phyloP scores from a whole-genome alignment of 2,888 invertebrate genomes.

The Tiliacea citrago region DNA sequence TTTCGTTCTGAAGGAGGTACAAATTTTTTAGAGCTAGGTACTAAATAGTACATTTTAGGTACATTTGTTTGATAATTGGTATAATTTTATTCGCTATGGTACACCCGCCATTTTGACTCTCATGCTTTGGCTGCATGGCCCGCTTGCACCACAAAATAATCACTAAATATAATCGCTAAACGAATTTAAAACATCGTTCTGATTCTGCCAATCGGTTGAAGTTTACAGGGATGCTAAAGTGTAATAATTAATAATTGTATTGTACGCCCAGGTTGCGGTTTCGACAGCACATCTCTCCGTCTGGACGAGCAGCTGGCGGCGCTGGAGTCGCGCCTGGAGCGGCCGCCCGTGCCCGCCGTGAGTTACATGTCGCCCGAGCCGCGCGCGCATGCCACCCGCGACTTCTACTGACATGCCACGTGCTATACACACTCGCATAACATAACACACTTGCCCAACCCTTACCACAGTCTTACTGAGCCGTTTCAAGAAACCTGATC shows the following conservation, averaged over 20 bases:
- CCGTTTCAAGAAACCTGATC: not conserved
- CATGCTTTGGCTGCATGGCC: not conserved
- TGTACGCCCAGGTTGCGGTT: conserved; percentile 87
- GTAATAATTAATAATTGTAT: not conserved
- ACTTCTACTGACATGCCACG: conserved; percentile 78
- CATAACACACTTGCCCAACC: not conserved
- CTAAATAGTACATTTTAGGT: too few relatives aligned
- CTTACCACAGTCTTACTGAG: not conserved
- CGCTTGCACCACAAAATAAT: not conserved
- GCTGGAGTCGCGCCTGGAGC: conserved; percentile 94
- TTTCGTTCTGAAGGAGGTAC: too few relatives aligned
- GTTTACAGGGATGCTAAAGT: not conserved
- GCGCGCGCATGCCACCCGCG: conserved; percentile 67
- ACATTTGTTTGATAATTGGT: too few relatives aligned
- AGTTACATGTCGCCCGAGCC: conserved; percentile 80
- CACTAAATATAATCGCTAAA: not conserved
- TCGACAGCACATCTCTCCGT: conserved; percentile 94
- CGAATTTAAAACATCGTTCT: not conserved
- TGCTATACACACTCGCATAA: not conserved
- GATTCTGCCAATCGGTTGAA: not conserved
- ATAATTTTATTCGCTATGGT: too few relatives aligned
- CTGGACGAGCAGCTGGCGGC: conserved; percentile 95
- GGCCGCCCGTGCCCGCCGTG: conserved; percentile 92
- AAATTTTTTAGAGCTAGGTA: too few relatives aligned
- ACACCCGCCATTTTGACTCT: too few relatives aligned